Percentiles rank a stretch among this genome's conserved stretches.
Evolutionary conservation across 2,888 invertebrate species (phyloP).

Genomic region (Amiota minor): DNA sequence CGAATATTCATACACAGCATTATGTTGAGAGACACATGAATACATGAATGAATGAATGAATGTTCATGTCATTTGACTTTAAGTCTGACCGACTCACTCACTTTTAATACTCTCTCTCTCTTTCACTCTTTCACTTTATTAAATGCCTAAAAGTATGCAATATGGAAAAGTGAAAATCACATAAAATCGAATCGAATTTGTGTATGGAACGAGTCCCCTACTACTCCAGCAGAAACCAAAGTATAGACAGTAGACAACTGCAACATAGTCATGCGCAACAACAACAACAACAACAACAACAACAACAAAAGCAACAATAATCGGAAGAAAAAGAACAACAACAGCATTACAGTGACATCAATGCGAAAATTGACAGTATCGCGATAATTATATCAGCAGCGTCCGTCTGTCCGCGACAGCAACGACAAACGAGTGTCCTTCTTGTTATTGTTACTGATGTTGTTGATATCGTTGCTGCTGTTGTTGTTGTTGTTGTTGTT

Average conservation of each 20-base stretch:
- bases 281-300: neutral
- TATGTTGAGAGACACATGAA: no score
- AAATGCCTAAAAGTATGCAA: slow-evolving; percentile 61
- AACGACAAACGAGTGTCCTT: neutral
- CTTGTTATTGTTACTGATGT: neutral
- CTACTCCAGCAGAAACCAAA: neutral
- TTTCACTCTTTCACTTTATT: neutral
- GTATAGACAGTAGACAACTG: neutral
- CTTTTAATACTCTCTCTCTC: neutral
- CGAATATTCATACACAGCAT: neutral
- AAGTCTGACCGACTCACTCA: neutral
- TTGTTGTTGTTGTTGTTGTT: neutral
- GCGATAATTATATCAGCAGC: slow-evolving; percentile 68
- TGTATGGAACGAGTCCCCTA: no score
- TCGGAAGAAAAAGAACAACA: slow-evolving; percentile 6
- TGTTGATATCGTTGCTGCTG: slow-evolving; percentile 3
- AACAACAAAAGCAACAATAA: neutral
- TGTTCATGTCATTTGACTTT: slow-evolving; percentile 1
- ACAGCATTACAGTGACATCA: slow-evolving; percentile 30
- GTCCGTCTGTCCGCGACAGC: neutral
- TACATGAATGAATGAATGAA: neutral
- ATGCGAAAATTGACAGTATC: slow-evolving; percentile 67
- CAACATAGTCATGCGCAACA: neutral
- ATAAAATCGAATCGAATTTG: neutral
- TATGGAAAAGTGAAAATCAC: slow-evolving; percentile 15